Evolutionary conservation across 2,113 vertebrate genomes (phyloP).

Genomic region (Daboia siamensis): DNA sequence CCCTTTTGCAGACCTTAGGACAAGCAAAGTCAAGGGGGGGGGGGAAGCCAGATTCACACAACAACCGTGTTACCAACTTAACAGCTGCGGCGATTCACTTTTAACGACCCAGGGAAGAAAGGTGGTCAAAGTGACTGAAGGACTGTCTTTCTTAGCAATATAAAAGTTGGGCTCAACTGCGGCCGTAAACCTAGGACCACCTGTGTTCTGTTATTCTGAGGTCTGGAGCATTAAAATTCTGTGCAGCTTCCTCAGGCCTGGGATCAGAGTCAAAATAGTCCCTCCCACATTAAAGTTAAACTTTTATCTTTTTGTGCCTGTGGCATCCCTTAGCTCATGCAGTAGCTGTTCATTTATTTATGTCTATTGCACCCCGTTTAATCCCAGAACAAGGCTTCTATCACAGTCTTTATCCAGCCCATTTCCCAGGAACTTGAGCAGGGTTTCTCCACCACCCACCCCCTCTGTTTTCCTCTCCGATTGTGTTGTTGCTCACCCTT

Average conservation of each 20-base stretch:
- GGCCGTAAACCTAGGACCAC: not conserved
- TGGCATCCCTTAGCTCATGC: not conserved
- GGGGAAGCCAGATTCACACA: not conserved
- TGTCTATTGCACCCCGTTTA: not conserved
- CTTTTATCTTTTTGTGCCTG: not conserved
- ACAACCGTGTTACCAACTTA: no score
- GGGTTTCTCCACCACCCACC: no score
- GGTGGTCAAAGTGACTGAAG: no score
- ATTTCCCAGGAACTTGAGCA: not conserved
- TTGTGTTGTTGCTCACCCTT: not conserved
- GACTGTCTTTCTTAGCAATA: no score
- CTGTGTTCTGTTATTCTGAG: not conserved
- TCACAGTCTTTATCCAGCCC: not conserved
- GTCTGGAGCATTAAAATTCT: not conserved
- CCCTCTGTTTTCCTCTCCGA: not conserved
- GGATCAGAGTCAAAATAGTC: not conserved
- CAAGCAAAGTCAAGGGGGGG: not conserved
- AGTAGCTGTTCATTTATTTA: not conserved
- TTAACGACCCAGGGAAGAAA: no score
- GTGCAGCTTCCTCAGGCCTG: not conserved
- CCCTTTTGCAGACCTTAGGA: not conserved
- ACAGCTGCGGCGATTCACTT: no score
- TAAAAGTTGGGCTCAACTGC: not conserved
- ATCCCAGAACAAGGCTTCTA: not conserved
- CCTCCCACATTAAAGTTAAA: not conserved